These are phyloP conservation scores for Hyperoplus lanceolatus DNA, from an alignment of 2,797 vertebrate genomes.

Conservation along the genomic window DNA sequence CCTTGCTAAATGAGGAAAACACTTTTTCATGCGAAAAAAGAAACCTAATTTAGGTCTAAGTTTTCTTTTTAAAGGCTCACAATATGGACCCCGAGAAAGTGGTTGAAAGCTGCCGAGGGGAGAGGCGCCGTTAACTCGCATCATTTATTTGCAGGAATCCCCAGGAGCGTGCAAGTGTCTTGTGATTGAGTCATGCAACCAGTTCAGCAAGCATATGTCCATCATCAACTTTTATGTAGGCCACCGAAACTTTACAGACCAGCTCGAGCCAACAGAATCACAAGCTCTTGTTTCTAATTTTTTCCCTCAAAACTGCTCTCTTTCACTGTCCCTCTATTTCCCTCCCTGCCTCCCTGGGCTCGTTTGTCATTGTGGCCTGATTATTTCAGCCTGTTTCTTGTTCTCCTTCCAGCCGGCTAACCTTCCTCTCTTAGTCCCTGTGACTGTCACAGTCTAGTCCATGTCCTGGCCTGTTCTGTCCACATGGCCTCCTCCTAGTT, in stretches of 20 bases:
- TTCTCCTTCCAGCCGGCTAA: conserved; percentile 72
- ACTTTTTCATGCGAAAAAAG: too few species aligned
- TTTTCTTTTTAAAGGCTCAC: too few species aligned
- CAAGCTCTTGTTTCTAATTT: conserved; percentile 57
- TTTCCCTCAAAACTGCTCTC: conserved; percentile 49
- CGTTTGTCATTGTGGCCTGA: conserved; percentile 87
- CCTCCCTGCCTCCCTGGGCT: conserved; percentile 78
- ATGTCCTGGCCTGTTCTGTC: conserved; percentile 27
- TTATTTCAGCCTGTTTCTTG: conserved; percentile 84
- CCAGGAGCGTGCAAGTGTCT: conserved; percentile 61
- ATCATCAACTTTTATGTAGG: conserved; percentile 80
- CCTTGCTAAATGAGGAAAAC: too few species aligned
- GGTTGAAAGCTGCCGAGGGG: conserved; percentile 24
- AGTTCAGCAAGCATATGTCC: conserved; percentile 43
- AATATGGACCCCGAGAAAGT: too few species aligned
- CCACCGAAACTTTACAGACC: conserved; percentile 74
- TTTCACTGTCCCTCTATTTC: conserved; percentile 52
- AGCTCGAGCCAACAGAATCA: conserved; percentile 59
- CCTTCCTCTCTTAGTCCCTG: conserved; percentile 58
- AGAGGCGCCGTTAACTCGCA: conserved; percentile 46
- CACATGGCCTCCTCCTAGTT: conserved; percentile 41
- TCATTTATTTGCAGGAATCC: conserved; percentile 60
- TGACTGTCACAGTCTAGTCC: conserved; percentile 49
- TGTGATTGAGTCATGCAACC: conserved; percentile 64
- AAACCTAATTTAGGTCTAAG: too few species aligned